Conservation (phyloP, 2,797 vertebrate species). For the Lutjanus argentimaculatus region DNA sequence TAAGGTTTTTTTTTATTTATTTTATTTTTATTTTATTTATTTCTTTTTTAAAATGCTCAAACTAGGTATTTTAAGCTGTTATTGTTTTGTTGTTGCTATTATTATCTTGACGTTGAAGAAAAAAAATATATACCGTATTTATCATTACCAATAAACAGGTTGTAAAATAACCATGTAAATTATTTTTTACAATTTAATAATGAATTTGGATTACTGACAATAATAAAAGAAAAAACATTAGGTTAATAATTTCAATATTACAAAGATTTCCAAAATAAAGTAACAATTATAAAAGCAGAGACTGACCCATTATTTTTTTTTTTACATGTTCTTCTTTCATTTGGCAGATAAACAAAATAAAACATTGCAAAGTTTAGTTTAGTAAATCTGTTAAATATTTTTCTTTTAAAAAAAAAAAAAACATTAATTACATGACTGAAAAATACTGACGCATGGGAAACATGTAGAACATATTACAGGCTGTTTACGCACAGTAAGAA, state of each 20-base stretch:
- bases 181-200: not conserved
- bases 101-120: not conserved
- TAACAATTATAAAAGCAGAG: not conserved
- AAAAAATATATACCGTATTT: not conserved
- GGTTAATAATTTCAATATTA: not conserved
- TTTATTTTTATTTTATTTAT: not conserved
- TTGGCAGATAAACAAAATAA: not conserved
- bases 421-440: not conserved
- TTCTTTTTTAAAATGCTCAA: not conserved
- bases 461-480: not conserved
- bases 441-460: not conserved
- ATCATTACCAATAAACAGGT: not conserved
- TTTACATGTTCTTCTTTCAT: not conserved
- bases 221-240: not conserved
- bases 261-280: not conserved
- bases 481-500: conserved; percentile 1
- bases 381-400: not conserved
- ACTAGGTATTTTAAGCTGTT: not conserved
- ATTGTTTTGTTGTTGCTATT: not conserved
- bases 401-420: not conserved
- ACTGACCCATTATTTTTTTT: not conserved
- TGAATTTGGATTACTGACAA: not conserved
- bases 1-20: not conserved
- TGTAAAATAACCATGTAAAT: not conserved
- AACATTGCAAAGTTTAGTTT: not conserved